Evolutionary conservation across 1,140 invertebrate genomes (phyloP), one percentile per base, ranked within the genome.

Genomic region (Drosophila sproati): DNA sequence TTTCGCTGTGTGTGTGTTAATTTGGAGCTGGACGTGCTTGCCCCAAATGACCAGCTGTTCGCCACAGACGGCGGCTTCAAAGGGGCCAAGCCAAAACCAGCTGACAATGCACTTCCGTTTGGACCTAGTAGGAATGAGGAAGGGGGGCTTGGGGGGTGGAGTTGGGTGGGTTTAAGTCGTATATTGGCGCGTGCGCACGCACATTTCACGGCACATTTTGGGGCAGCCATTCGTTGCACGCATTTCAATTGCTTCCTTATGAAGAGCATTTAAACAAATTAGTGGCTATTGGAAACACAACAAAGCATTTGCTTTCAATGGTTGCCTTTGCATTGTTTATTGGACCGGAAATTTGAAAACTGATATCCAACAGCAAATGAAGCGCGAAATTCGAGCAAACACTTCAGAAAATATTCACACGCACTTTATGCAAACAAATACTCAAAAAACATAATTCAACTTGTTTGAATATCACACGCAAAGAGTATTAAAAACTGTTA

Each of bases 41-140:
- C 69, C 73, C 67, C 80, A 82, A 82, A 75, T 72, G 72, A n/a
- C 34, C 7, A 63, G 67, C 76, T 50, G 73, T 4, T 57, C 29
- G 37, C 28, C 45, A 35, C 34, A 8, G 50, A 43, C 60, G 78
- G 79, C 66, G 32, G 66, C 73, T 77, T 82, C 79, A 87, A 87
- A 83, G 79, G 10, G 28, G 50, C 62, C 63, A 54, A 66, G 51
- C 61, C 51, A 48, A 35, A 62, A 34, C 29, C 31, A 70, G 56
- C 77, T 87, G 83, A 87, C 82, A 77, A 41, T 87, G 82, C 80
- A 83, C 78, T 88, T 88, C 82, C 82, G 82, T 54, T 79, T 43
- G 35, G 28, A 34, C 2, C 5, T 6, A 56, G 5, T n/a, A 37
- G 28, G 20, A 10, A 2, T 3, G 34, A 28, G 8, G 12, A 6